phyloP scores from a whole-genome alignment of 2,888 invertebrate genomes.

The Dynastes tityus region DNA sequence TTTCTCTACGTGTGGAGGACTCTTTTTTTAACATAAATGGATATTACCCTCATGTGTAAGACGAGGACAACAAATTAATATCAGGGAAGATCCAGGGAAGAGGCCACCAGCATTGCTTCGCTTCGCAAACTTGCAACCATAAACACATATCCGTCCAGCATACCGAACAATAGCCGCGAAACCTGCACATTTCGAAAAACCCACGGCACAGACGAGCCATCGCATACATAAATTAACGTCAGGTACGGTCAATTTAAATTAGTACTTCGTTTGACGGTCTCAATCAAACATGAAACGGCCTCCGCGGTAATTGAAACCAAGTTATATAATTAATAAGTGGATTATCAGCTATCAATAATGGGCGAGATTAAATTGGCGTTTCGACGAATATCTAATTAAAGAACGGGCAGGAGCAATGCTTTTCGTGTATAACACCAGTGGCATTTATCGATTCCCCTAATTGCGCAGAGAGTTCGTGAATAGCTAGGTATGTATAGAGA shows the following conservation, averaged over 20 bases:
- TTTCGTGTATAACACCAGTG: not conserved
- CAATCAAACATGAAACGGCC: conserved; percentile 11
- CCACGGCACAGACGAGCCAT: not conserved
- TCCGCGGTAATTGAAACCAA: conserved; percentile 13
- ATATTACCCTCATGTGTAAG: too few relatives aligned
- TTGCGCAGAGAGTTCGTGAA: not conserved
- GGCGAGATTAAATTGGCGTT: not conserved
- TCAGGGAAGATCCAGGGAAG: too few relatives aligned
- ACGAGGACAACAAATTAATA: too few relatives aligned
- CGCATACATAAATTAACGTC: not conserved
- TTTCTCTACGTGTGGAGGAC: too few relatives aligned
- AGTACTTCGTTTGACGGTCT: conserved; percentile 7
- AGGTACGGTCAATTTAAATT: not conserved
- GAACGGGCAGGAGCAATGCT: not conserved
- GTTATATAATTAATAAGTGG: conserved; percentile 29
- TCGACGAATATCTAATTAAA: conserved; percentile 4
- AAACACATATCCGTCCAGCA: too few relatives aligned
- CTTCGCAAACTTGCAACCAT: too few relatives aligned
- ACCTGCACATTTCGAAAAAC: not conserved
- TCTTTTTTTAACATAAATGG: too few relatives aligned
- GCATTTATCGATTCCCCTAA: not conserved
- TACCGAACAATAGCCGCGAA: not conserved
- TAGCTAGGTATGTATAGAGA: too few relatives aligned
- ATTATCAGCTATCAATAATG: conserved; percentile 4
- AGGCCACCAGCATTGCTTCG: too few relatives aligned